Percentiles rank a stretch among this genome's conserved stretches.
phyloP scores from a whole-genome alignment of 1,140 invertebrate species.

The Drusus annulatus region DNA sequence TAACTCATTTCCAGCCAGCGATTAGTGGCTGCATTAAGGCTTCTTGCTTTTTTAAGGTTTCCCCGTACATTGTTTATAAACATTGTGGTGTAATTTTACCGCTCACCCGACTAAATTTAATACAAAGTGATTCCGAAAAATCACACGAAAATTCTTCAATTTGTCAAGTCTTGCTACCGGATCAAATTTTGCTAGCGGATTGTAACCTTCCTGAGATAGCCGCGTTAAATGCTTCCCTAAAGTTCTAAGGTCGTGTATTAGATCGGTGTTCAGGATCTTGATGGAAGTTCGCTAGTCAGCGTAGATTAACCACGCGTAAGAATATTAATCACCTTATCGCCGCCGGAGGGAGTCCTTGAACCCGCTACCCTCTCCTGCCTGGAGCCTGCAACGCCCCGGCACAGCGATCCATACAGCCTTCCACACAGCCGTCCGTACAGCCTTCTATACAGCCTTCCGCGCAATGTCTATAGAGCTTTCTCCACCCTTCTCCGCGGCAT shows the following conservation, averaged over 20 bases:
- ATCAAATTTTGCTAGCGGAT: too few species aligned
- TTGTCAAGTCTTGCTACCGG: too few species aligned
- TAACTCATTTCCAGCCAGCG: background rate
- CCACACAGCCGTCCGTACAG: conserved; percentile 14
- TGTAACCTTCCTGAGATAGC: background rate
- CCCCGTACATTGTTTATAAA: background rate
- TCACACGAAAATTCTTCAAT: too few species aligned
- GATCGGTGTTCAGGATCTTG: background rate
- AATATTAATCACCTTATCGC: background rate
- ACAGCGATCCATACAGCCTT: background rate
- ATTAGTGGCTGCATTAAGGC: conserved; percentile 1
- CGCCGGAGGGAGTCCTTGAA: conserved; percentile 34
- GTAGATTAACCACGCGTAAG: background rate
- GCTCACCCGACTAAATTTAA: too few species aligned
- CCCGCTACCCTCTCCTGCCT: background rate
- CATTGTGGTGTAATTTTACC: background rate
- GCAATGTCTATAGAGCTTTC: too few species aligned
- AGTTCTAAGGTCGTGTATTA: background rate
- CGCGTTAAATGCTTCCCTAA: background rate
- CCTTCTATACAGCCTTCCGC: too few species aligned
- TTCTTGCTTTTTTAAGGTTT: background rate
- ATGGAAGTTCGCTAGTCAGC: too few species aligned
- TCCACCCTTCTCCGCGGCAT: too few species aligned
- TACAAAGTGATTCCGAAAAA: too few species aligned
- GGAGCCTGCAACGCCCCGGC: background rate